Evolutionary conservation across 2,797 vertebrate genomes (phyloP).

Genomic region (Sebastes itinus): DNA sequence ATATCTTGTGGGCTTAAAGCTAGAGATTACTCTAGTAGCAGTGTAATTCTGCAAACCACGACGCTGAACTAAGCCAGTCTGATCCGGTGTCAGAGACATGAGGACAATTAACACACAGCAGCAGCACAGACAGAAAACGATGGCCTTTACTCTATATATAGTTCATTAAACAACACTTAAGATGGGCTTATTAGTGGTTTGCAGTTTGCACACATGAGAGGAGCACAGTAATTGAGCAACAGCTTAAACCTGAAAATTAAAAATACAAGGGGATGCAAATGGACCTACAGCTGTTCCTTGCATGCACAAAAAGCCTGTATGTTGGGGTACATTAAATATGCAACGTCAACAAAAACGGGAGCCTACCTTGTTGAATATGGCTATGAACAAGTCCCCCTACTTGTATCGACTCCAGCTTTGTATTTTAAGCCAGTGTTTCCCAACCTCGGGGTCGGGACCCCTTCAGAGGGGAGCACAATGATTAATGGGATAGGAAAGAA

Average conservation of each 20-base stretch:
- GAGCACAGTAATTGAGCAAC: conserved; percentile 24
- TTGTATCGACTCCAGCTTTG: background rate
- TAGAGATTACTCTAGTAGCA: conserved; percentile 58
- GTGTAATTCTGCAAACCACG: conserved; percentile 60
- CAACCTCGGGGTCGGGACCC: background rate
- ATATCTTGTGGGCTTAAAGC: conserved; percentile 61
- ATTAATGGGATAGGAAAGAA: conserved; percentile 11
- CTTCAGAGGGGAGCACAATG: background rate
- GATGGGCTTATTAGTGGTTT: conserved; percentile 46
- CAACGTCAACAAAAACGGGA: background rate
- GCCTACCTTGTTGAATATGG: background rate
- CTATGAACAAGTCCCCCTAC: background rate
- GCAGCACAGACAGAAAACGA: conserved; percentile 19
- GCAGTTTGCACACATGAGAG: conserved; percentile 46
- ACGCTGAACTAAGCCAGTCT: conserved; percentile 69
- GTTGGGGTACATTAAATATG: background rate
- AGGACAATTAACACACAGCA: conserved; percentile 61
- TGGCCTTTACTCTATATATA: conserved; percentile 47
- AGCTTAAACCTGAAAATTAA: background rate
- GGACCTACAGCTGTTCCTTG: background rate
- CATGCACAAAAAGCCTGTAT: background rate
- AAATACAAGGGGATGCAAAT: background rate
- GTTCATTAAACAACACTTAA: conserved; percentile 58
- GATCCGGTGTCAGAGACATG: conserved; percentile 65
- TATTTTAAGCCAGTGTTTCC: background rate